Evolutionary conservation across 2,797 vertebrate genomes (phyloP), one percentile per base, ranked within the genome.

Genomic region (Danio aesculapii): DNA sequence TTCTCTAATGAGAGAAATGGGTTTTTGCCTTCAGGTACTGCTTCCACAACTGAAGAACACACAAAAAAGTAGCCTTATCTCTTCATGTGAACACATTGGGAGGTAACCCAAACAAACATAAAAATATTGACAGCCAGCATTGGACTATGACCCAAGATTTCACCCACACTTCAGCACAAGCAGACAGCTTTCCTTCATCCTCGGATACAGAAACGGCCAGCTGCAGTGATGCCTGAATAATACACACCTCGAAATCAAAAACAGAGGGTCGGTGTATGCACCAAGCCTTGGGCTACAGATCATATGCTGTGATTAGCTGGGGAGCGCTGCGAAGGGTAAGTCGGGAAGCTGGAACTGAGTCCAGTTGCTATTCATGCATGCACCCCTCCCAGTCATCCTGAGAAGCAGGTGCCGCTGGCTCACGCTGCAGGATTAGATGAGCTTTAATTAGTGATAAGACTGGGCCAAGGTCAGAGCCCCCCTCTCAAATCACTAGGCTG

Each of bases 381-480:
- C 43, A 44, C 47, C 50, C 11, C 57, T 79, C 19, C 41, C 44
- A 39, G 50, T 49, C 53, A 79, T 21, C 68, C 70, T 71, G 52
- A 61, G 52, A 55, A 53, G 58, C 59, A 68, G 52, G 75, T 81
- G 19, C 67, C 16, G n/a, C 55, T 63, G 55, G 70, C 57, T 43
- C 17, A 16, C 50, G 14, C 69, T 55, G 19, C 30, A 69, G 47
- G 74, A 81, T 83, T 69, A 76, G 49, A 73, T 19, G 39, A 47
- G 41, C 71, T 84, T 76, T 86, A 84, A 83, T 84, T 81, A 83
- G 52, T 13, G 62, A 81, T 79, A 68, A 81, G 74, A 80, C 68
- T 47, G 75, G 44, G 21, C 17, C 57, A 79, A 49, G 62, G 62
- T 78, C 61, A 78, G 74, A 50, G 66, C 61, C 79, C 75, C 61